Base-by-base conservation (phyloP, 2,797 vertebrate species). In the Octomys mimax region DNA sequence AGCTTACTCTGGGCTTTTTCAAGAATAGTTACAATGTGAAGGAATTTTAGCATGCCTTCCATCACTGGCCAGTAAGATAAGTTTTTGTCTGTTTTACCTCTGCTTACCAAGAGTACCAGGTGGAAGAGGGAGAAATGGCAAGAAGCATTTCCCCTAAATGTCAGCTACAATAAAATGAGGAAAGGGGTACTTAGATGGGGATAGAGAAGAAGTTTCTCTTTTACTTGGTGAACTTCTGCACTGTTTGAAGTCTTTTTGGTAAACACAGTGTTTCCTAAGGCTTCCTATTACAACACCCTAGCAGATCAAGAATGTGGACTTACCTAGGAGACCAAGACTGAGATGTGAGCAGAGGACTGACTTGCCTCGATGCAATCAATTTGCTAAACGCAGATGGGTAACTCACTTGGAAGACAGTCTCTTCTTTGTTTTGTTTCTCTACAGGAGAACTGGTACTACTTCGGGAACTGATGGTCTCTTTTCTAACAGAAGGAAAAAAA, bases 301-400 rank as follows among this genome's bases (percentile, higher is more conserved):
- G n/a, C 0, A 0, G 19, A 77, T 52, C 57, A 68, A 46, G 77
- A 66, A 52, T 68, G 49, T n/a, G 39, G 79, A 89, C 97, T 99
- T 96, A 99, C 99, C 99, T 99, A 75, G 99, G 99, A 42, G 99
- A 99, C 99, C 99, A 99, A 79, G 99, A 99, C 95, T 99, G 99
- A 95, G 99, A 98, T 36, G 99, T 62, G 39, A 99, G 96, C 64
- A 99, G 96, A 59, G 99, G 99, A 96, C 99, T 99, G 95, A 99
- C 99, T 46, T 99, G 99, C 95, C 99, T 98, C 91, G 99, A 99
- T 59, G 99, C 98, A 3, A 99, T 98, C 97, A 99, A 79, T 97
- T 99, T 99, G 98, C 99, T 99, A 98, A 99, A 99, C 96, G 99
- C 99, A 31, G 99, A 99, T 0, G 99, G 99, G 6, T 99, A 99